Percentiles rank a stretch among this genome's conserved stretches.
Evolutionary conservation across 2,797 vertebrate species (phyloP).

Genomic region (Clarias pachynema): DNA sequence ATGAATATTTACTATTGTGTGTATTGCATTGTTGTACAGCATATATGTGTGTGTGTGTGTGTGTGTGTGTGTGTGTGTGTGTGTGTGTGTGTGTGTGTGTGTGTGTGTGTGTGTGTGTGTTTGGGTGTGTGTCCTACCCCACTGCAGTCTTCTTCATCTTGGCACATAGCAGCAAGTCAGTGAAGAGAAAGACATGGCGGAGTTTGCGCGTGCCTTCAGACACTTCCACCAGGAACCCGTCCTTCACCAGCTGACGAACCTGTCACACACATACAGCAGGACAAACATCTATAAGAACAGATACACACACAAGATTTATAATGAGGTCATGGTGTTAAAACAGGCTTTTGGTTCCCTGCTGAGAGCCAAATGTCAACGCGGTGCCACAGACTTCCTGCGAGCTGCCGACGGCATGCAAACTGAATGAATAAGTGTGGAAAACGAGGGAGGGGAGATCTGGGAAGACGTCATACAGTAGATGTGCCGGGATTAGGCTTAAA

Average conservation of each 20-base stretch:
- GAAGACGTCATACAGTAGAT: conserved; percentile 23
- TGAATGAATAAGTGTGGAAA: conserved; percentile 12
- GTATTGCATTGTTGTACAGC: too few species aligned
- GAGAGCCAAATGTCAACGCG: not conserved
- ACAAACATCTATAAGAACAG: not conserved
- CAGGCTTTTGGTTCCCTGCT: not conserved
- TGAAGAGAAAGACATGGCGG: conserved; percentile 97
- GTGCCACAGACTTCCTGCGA: not conserved
- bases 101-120: conserved; percentile 3
- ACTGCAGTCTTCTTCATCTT: conserved; percentile 94
- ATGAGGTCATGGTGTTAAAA: not conserved
- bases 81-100: not conserved
- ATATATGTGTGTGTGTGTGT: not conserved
- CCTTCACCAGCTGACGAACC: conserved; percentile 95
- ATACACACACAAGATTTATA: not conserved
- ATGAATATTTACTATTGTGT: too few species aligned
- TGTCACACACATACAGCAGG: conserved; percentile 60
- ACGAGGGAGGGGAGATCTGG: conserved; percentile 1
- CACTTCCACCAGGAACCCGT: conserved; percentile 96
- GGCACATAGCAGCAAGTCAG: conserved; percentile 94
- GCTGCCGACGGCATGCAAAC: not conserved
- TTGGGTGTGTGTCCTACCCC: conserved; percentile 77
- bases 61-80: conserved; percentile 9
- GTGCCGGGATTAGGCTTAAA: not conserved
- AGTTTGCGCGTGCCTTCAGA: conserved; percentile 94